These are phyloP conservation scores for Hypocryptadius cinnamomeus DNA, from an alignment of 2,113 vertebrate species.

Conservation along the genomic window DNA sequence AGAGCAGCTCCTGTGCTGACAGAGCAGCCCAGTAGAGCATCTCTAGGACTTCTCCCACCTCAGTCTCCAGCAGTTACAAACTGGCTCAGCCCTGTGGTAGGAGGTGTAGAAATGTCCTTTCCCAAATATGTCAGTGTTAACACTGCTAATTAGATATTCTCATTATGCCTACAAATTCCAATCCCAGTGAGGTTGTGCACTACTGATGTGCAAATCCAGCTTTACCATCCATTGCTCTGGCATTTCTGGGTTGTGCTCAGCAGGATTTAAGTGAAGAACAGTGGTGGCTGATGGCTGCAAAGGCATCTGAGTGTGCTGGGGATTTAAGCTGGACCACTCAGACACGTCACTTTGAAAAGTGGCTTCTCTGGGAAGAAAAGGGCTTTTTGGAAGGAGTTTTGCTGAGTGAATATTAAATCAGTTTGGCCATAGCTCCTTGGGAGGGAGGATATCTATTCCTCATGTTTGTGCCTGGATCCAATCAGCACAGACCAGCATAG, in stretches of 20 bases:
- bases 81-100: background rate
- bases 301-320: background rate
- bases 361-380: background rate
- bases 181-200: background rate
- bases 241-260: background rate
- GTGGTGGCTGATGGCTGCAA: conserved; percentile 3
- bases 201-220: background rate
- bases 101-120: background rate
- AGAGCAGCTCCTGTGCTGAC: background rate
- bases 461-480: background rate
- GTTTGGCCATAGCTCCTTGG: background rate
- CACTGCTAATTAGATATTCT: conserved; percentile 1
- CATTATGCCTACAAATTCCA: background rate
- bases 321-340: background rate
- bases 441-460: background rate
- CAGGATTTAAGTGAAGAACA: background rate
- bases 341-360: background rate
- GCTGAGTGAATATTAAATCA: background rate
- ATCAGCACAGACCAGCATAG: background rate
- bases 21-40: background rate
- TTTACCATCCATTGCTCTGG: background rate
- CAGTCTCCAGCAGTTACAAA: background rate
- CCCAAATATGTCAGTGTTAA: background rate
- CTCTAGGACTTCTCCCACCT: background rate
- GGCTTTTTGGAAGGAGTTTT: background rate